phyloP scores from a whole-genome alignment of 2,888 invertebrate species.

The Epsilonema sp. region DNA sequence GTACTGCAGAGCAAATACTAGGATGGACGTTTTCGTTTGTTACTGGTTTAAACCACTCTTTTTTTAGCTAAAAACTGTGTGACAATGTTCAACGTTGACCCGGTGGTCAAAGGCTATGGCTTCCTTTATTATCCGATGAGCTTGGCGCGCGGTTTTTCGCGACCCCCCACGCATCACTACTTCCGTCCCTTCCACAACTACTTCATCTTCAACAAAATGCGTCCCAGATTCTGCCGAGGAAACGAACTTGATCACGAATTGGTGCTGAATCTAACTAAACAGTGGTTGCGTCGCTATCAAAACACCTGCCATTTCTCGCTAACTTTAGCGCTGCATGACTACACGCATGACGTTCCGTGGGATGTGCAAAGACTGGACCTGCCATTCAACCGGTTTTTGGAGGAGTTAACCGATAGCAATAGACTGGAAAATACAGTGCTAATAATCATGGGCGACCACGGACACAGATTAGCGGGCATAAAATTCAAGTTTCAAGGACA shows the following conservation, averaged over 20 bases:
- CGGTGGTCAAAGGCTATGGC: background rate
- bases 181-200: background rate
- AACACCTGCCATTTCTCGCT: constrained; percentile 1
- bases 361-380: background rate
- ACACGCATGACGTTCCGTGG: background rate
- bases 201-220: background rate
- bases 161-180: background rate
- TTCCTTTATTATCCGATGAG: background rate
- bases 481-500: background rate
- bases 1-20: too few relatives aligned
- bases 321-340: constrained; percentile 1
- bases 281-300: background rate
- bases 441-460: constrained; percentile 1
- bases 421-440: too few relatives aligned
- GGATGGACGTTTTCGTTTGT: too few relatives aligned
- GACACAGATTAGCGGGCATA: background rate
- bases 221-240: background rate
- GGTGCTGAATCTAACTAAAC: background rate
- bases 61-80: background rate
- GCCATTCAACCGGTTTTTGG: background rate
- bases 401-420: too few relatives aligned
- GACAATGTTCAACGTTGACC: constrained; percentile 1
- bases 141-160: background rate
- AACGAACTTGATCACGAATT: background rate
- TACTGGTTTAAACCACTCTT: too few relatives aligned